Evolutionary conservation across 2,113 vertebrate species (phyloP), one percentile per base, ranked within the genome.

Genomic region (Macrotis lagotis): DNA sequence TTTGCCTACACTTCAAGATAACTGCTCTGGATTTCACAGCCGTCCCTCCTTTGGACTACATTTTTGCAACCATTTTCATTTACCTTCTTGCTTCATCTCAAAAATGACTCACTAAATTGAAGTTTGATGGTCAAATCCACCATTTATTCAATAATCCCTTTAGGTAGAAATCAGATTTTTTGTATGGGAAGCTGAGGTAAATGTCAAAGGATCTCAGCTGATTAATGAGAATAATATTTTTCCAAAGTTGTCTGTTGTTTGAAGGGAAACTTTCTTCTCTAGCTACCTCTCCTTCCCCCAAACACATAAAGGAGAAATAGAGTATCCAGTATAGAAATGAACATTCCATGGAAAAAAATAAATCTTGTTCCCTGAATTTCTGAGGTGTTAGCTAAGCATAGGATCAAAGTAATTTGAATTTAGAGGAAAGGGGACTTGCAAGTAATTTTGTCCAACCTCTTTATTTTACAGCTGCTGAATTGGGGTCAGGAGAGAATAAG

Each of bases 111-210:
- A 55, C 88, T 93, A 90, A 97, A 55, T 93, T 92, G 74, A 28
- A 24, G 92, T 89, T 88, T 92, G 97, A 96, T 95, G 55, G 66
- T 92, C 51, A 94, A 96, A 97, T 95, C 96, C 97, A 94, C 93
- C 96, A 51, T 97, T 95, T 94, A 96, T 94, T 95, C 93, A 51
- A 3, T 96, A 97, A 98, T 96, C 96, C 53, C 66, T 95, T 91
- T 95, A 95, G 92, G 91, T 94, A 59, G 91, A 96, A 59, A 96
- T 91, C 91, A 96, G 95, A 92, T 96, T 93, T 25, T 96, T 96
- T 95, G 91, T 53, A 31, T 88, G 74, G 74, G 93, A 95, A 92
- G 44, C 48, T 6, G 37, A 48, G 3, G 28, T 47, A 92, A 95
- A 6, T 3, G 28, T 97, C 94, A 48, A 92, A 94, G 93, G 96